Percentiles rank a stretch among this genome's conserved stretches.
Evolutionary conservation across 2,888 invertebrate species (phyloP).

Genomic region (Onthophagus sagittarius): DNA sequence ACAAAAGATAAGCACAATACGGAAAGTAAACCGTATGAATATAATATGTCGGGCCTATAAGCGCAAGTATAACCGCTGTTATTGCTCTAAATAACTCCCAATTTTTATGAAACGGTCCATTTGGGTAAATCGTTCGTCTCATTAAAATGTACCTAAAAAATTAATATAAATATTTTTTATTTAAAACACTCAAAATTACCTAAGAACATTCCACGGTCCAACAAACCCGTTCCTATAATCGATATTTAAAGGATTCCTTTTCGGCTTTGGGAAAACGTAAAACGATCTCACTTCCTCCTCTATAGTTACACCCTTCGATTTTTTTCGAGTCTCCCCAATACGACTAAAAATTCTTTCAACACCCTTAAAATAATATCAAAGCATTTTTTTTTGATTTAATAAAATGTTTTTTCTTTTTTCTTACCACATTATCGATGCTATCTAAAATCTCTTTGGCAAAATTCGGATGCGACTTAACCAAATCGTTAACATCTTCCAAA

Average conservation of each 20-base stretch:
- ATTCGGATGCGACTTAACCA: constrained; percentile 7
- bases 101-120: constrained; percentile 17
- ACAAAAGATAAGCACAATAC: constrained; percentile 2
- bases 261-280: constrained; percentile 11
- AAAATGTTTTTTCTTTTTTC: background rate
- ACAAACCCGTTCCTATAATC: constrained; percentile 16
- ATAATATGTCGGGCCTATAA: constrained; percentile 14
- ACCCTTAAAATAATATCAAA: constrained; percentile 1
- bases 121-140: constrained; percentile 16
- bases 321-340: background rate
- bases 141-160: constrained; percentile 17
- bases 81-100: constrained; percentile 21
- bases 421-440: background rate
- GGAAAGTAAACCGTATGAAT: constrained; percentile 8
- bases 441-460: constrained; percentile 12
- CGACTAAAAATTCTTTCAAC: constrained; percentile 11
- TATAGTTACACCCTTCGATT: background rate
- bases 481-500: constrained; percentile 4
- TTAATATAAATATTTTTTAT: background rate
- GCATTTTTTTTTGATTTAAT: background rate
- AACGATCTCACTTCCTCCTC: constrained; percentile 11
- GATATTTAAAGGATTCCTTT: constrained; percentile 14
- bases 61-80: constrained; percentile 10
- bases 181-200: background rate
- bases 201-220: constrained; percentile 7